These are phyloP conservation scores for Acronicta psi DNA, from an alignment of 2,888 invertebrate genomes.

Conservation along the genomic window DNA sequence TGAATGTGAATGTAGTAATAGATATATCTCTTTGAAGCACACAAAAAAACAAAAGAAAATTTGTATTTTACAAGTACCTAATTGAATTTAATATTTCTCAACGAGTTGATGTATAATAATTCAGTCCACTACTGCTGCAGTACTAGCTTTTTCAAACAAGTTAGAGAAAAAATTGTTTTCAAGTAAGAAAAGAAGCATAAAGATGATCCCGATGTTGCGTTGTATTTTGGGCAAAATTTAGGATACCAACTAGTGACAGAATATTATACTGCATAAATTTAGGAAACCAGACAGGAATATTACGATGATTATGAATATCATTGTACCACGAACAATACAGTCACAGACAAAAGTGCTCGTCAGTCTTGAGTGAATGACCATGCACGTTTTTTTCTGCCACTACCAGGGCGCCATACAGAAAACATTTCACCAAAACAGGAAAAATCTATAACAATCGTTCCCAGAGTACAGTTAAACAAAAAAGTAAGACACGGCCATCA, in stretches of 20 bases:
- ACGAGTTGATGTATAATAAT: no score
- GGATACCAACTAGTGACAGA: not conserved
- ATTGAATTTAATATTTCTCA: no score
- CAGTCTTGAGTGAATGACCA: constrained; percentile 40
- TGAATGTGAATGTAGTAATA: no score
- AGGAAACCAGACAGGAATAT: not conserved
- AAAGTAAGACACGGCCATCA: constrained; percentile 59
- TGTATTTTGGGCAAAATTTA: no score
- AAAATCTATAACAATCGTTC: constrained; percentile 42
- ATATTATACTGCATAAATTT: constrained; percentile 9
- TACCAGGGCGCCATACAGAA: constrained; percentile 35
- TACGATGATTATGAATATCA: constrained; percentile 12
- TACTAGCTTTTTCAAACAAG: no score
- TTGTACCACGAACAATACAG: constrained; percentile 32
- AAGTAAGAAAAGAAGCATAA: no score
- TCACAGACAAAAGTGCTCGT: constrained; percentile 41
- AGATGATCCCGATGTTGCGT: no score
- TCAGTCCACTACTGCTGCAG: no score
- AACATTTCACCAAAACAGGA: constrained; percentile 25
- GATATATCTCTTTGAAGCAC: no score
- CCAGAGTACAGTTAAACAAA: constrained; percentile 70
- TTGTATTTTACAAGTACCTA: no score
- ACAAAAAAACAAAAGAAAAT: no score
- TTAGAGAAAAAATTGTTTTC: no score
- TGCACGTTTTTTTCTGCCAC: constrained; percentile 32